Conservation (phyloP, 2,888 invertebrate genomes). For the Agonopterix subpropinquella region DNA sequence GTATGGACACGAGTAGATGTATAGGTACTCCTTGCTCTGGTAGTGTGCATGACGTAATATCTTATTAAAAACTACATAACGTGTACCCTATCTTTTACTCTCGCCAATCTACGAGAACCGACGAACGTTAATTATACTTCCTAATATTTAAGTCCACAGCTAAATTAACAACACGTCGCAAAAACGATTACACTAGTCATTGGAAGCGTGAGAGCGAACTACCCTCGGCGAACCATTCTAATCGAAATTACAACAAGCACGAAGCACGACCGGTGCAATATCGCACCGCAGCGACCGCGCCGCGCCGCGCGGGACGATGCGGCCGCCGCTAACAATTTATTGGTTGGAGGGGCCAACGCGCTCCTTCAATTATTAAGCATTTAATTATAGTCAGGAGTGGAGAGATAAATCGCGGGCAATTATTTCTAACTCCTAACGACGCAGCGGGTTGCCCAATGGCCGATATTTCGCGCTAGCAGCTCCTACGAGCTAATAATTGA, state of each 20-base stretch:
- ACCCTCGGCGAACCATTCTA: slow-evolving; percentile 47
- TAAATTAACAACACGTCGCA: slow-evolving; percentile 50
- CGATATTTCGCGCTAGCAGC: slow-evolving; percentile 47
- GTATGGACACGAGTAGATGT: too few species aligned
- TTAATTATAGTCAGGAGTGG: slow-evolving; percentile 58
- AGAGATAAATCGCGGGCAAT: slow-evolving; percentile 62
- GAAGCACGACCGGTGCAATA: slow-evolving; percentile 56
- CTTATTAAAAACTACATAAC: too few species aligned
- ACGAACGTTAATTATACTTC: too few species aligned
- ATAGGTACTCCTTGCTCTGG: too few species aligned
- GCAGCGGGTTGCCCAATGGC: slow-evolving; percentile 55
- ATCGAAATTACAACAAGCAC: slow-evolving; percentile 62
- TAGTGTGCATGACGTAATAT: too few species aligned
- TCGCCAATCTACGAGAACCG: too few species aligned
- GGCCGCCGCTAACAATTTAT: slow-evolving; percentile 47
- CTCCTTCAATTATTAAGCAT: slow-evolving; percentile 65
- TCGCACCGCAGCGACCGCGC: slow-evolving; percentile 32
- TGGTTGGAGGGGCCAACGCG: slow-evolving; percentile 34
- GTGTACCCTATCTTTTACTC: too few species aligned
- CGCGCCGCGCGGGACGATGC: slow-evolving; percentile 18
- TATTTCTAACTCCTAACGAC: slow-evolving; percentile 63
- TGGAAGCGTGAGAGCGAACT: slow-evolving; percentile 65
- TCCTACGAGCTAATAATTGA: slow-evolving; percentile 62
- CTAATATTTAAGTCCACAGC: slow-evolving; percentile 13
- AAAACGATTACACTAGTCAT: slow-evolving; percentile 52